phyloP scores from a whole-genome alignment of 1,140 invertebrate species.

The Adoxophyes honmai region DNA sequence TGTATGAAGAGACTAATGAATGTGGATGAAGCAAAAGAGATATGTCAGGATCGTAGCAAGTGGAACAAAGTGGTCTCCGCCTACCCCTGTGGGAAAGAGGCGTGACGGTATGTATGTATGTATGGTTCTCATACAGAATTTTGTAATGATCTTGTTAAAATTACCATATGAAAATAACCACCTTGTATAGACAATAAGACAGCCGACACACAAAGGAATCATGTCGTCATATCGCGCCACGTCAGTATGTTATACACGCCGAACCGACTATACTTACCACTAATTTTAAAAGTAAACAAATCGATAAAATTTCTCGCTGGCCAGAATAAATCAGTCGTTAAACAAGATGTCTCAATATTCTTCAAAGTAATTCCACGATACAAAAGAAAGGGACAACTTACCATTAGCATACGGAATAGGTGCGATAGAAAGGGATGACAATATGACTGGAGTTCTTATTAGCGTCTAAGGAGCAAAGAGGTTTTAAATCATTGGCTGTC shows the following conservation, averaged over 20 bases:
- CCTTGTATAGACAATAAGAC: too few species aligned
- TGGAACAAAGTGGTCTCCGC: too few species aligned
- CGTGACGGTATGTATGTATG: too few species aligned
- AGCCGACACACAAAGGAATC: too few species aligned
- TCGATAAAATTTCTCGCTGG: slow-evolving; percentile 61
- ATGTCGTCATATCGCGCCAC: neutral
- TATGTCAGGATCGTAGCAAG: too few species aligned
- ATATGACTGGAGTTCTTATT: slow-evolving; percentile 49
- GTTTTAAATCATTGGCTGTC: slow-evolving; percentile 71
- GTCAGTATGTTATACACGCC: neutral
- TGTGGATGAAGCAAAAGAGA: too few species aligned
- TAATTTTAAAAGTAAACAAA: slow-evolving; percentile 74
- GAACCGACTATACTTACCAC: slow-evolving; percentile 41
- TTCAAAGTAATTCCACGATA: slow-evolving; percentile 46
- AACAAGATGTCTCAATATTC: slow-evolving; percentile 67
- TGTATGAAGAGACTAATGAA: too few species aligned
- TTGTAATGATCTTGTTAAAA: too few species aligned
- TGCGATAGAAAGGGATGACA: slow-evolving; percentile 39
- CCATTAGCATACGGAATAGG: slow-evolving; percentile 12
- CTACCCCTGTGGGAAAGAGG: too few species aligned
- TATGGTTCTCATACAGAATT: too few species aligned
- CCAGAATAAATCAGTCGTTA: slow-evolving; percentile 58
- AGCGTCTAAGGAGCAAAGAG: slow-evolving; percentile 56
- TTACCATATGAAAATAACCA: too few species aligned
- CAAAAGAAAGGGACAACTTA: slow-evolving; percentile 36